Evolutionary conservation across 2,888 invertebrate species (phyloP), one percentile per base, ranked within the genome.

Genomic region (Ernsta delagoae): DNA sequence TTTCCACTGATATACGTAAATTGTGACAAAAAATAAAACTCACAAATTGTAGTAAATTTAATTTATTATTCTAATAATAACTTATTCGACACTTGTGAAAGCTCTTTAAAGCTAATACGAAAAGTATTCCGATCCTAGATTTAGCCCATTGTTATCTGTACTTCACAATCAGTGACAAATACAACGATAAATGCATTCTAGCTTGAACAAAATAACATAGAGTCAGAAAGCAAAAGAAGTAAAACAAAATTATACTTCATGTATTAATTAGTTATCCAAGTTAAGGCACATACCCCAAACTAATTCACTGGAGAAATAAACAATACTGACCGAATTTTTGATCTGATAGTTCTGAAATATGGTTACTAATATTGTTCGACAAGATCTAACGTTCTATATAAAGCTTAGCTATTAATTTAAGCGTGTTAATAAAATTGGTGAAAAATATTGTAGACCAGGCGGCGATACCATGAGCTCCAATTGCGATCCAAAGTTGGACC

Each of bases 81-180:
- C 79, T 82, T 83, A 75, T 80, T 77, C 79, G 80, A 79, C 82
- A 82, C 82, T 82, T 79, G 76, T 82, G 81, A 82, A 82, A 79
- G 82, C 81, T 65, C 7, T 39, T 39, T 39, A 39, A 39, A 39
- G 5, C 45, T 43, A 43, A 7, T 7, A 9, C 24, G 24, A 24
- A 24, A 24, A 1, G 1, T 24, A 24, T 24, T 24, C 24, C 24
- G 24, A 24, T 24, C 24, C 24, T 24, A 3, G 24, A 45, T 45
- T 4, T 11, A 45, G n/a, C n/a, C 45, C 45, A 45, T n/a, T 45
- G 4, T 45, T 45, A 45, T 9, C n/a, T 1, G 11, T 11, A 45
- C 9, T 45, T 11, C n/a, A 11, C n/a, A 45, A 41, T 41, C 41
- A 41, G 41, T 9, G 9, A 41, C 16, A 53, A 53, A 53, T 24